Evolutionary conservation across 2,888 invertebrate species (phyloP), one percentile per base, ranked within the genome.

Genomic region (Choristoneura rosaceana): DNA sequence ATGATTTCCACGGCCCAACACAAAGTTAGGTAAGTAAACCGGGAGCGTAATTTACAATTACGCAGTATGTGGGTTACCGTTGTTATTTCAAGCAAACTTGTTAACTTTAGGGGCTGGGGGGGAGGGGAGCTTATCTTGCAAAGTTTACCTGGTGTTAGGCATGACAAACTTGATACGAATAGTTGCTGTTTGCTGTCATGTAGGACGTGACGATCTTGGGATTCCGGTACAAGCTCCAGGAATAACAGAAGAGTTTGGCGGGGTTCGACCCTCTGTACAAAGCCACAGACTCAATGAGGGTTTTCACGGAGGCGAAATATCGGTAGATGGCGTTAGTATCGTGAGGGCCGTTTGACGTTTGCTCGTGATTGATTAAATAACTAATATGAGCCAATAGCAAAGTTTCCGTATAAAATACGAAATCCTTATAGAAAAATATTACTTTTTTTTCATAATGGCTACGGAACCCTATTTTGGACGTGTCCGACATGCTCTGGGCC

Each of bases 21-120:
- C 33, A 14, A n/a, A 43, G 9, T 61, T 61, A 38, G 38, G 38
- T 38, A 38, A 38, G 38, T 38, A 38, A 7, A 61, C 61, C 61
- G 43, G 43, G 9, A 60, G 60, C 60, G 5, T 58, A 61, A 43
- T 15, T 61, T 41, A 17, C 43, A 60, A 52, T 43, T 38, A 25
- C 55, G 45, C 62, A 33, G 14, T 9, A 52, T 71, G 70, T 67
- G 58, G 75, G 75, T 78, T 76, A 74, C 73, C 74, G 71, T 75
- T 69, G 74, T 76, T 79, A 79, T 78, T 76, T 76, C 66, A 75
- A 76, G 74, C 74, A 77, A 80, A 77, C 78, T 77, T 77, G 59
- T 73, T 71, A 75, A 47, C 45, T 33, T 4, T 47, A 5, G n/a
- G 34, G 34, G 38, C 64, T 64, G 33, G 64, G 9, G 64, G 64